These are phyloP conservation scores for Sminthurinus aureus DNA, from an alignment of 2,888 invertebrate genomes.

Conservation along the genomic window DNA sequence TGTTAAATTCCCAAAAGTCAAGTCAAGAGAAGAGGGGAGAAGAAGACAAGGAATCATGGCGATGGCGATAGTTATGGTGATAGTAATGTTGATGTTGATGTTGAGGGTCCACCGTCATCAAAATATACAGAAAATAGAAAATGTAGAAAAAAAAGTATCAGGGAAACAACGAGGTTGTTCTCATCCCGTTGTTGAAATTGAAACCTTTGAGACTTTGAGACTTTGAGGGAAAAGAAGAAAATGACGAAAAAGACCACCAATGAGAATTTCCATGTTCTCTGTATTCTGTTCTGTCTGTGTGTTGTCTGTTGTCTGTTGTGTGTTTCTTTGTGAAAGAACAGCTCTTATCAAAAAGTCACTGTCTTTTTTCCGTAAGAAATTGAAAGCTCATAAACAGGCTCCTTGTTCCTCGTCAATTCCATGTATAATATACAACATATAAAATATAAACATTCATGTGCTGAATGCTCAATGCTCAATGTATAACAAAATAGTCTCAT, in stretches of 20 bases:
- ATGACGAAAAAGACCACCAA: conserved; percentile 6
- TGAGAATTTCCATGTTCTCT: background rate
- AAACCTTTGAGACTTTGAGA: conserved; percentile 1
- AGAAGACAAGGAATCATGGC: background rate
- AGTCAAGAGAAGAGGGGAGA: too few relatives aligned
- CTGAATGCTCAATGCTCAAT: background rate
- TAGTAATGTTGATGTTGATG: background rate
- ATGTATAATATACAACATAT: background rate
- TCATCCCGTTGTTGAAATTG: conserved; percentile 16
- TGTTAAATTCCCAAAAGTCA: background rate
- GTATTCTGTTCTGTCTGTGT: too few relatives aligned
- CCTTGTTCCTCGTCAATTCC: too few relatives aligned
- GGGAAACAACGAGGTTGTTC: background rate
- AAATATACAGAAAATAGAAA: conserved; percentile 6
- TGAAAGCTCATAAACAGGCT: conserved; percentile 26
- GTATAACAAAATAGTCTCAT: background rate
- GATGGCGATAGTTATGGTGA: background rate
- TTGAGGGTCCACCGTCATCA: conserved; percentile 17
- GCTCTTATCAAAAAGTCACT: conserved; percentile 12
- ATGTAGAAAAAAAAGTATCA: background rate
- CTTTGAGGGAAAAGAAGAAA: background rate
- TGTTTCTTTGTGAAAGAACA: background rate
- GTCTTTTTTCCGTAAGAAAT: conserved; percentile 5
- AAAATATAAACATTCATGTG: background rate
- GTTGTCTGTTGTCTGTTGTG: background rate